Evolutionary conservation across 2,113 vertebrate genomes (phyloP).

Genomic region (Pelodiscus sinensis): DNA sequence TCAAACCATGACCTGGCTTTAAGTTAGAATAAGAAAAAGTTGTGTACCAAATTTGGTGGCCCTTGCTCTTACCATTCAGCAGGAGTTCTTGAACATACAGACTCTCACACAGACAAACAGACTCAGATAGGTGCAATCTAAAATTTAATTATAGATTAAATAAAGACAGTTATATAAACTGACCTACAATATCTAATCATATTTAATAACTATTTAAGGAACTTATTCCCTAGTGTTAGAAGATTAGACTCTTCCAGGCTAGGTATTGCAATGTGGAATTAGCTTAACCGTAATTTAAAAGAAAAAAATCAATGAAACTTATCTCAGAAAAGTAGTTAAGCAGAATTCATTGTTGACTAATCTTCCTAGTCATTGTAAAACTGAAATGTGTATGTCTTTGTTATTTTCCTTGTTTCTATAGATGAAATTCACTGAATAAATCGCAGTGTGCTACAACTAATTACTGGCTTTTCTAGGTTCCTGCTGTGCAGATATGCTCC

Average conservation of each 20-base stretch:
- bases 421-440: neutral
- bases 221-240: conserved; percentile 15
- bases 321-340: neutral
- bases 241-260: conserved; percentile 45
- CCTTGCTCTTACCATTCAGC: no score
- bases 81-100: no score
- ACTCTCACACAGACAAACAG: no score
- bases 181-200: conserved; percentile 56
- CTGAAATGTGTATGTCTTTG: fast-evolving
- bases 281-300: neutral
- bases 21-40: no score
- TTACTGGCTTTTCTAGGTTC: neutral
- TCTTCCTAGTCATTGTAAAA: neutral
- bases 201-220: conserved; percentile 50
- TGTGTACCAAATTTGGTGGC: no score
- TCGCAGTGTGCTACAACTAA: neutral
- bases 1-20: no score
- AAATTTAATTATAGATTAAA: neutral
- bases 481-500: neutral
- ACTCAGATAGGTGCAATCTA: no score
- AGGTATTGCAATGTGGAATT: conserved; percentile 16
- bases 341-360: neutral
- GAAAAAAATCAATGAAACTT: neutral
- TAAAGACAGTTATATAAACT: conserved; percentile 6
- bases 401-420: neutral